phyloP scores from a whole-genome alignment of 2,113 vertebrate species.

The Leptodactylus fuscus region DNA sequence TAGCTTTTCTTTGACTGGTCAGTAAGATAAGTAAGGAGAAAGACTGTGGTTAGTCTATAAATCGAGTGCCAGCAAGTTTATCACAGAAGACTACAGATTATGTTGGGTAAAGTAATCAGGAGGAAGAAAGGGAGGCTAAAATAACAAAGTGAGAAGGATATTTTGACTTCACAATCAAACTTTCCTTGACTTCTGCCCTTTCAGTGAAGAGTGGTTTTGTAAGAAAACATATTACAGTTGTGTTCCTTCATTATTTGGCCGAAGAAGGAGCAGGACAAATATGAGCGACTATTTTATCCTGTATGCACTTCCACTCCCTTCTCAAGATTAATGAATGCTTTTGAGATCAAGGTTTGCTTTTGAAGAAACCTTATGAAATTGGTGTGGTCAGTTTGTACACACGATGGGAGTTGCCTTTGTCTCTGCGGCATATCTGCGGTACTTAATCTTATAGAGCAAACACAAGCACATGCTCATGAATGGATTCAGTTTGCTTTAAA shows the following conservation, averaged over 20 bases:
- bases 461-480: neutral
- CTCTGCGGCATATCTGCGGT: neutral
- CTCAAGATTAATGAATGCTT: neutral
- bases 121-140: conserved; percentile 79
- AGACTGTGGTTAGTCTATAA: conserved; percentile 76
- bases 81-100: conserved; percentile 70
- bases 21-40: conserved; percentile 74
- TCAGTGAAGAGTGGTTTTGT: conserved; percentile 72
- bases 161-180: conserved; percentile 73
- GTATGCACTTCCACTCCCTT: conserved; percentile 28
- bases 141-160: conserved; percentile 72
- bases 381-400: conserved; percentile 22
- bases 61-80: conserved; percentile 75
- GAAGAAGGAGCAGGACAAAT: conserved; percentile 1
- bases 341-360: conserved; percentile 36
- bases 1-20: conserved; percentile 71
- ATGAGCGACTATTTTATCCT: conserved; percentile 8
- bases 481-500: neutral
- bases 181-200: conserved; percentile 72
- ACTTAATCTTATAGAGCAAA: neutral
- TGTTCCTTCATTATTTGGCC: conserved; percentile 29
- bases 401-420: conserved; percentile 1
- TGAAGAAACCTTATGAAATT: conserved; percentile 20
- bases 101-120: conserved; percentile 70
- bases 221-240: conserved; percentile 68